Evolutionary conservation across 2,797 vertebrate genomes (phyloP), one percentile per base, ranked within the genome.

Genomic region (Poeciliopsis gracilis): DNA sequence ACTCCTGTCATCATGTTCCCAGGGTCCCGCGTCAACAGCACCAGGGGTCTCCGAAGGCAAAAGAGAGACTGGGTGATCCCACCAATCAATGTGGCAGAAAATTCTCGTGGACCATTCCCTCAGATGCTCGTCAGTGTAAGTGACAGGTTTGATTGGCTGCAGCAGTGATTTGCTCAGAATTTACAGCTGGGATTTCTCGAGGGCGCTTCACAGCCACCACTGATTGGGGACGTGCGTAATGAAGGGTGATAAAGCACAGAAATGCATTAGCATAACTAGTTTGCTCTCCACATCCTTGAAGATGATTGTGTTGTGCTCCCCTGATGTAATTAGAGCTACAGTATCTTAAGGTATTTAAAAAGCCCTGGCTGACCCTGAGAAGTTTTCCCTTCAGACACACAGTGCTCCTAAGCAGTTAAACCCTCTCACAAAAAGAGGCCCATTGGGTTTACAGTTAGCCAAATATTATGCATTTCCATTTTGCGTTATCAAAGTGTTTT

Each of bases 51-150:
- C 76, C 93, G 95, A 82, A 93, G 98, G 61, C 97, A 97, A 85
- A 99, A 98, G 85, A 94, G 98, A 74, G 98, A 99, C 94, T 99
- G 98, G 98, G 98, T 99, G 92, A 99, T 99, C 89, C 98, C 98
- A 0, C 98, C 98, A 1, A 97, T 99, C 96, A 99, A 99, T 5
- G 98, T 99, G 86, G 97, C 98, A 0, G 98, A 99, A 71, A 99
- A 99, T 83, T 99, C 98, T 0, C 90, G 98, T 16, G 98, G 98
- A 47, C 98, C 98, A 13, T 99, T 99, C 89, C 98, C 98, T 0
- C 97, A 98, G 94, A 97, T 98, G 96, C 97, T 99, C 72, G 98
- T 99, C 89, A 95, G 97, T 89, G 98, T 99, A 89, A 98, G 98
- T 96, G 76, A 90, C 82, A 82, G 77, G 75, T 85, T 73, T 86